These are phyloP conservation scores for Cotesia typhae DNA, from an alignment of 1,140 invertebrate species.

Conservation along the genomic window DNA sequence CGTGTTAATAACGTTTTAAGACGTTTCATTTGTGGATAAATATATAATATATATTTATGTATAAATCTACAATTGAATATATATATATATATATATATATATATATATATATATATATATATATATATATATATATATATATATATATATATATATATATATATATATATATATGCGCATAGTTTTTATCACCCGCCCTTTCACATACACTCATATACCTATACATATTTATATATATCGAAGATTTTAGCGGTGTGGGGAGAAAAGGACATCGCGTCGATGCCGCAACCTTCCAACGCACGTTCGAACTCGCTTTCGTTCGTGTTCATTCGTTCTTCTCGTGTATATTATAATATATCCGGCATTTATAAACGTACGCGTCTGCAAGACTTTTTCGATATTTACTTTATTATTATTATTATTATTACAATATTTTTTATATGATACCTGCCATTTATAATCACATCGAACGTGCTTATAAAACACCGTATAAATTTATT, in stretches of 20 bases:
- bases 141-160: not conserved
- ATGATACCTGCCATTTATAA: no score
- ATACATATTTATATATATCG: not conserved
- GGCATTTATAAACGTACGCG: slow-evolving; percentile 3
- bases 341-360: slow-evolving; percentile 14
- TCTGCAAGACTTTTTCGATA: slow-evolving; percentile 1
- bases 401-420: not conserved
- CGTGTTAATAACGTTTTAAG: not conserved
- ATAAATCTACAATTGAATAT: not conserved
- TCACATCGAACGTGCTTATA: no score
- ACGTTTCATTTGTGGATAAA: not conserved
- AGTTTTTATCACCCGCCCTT: not conserved
- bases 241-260: not conserved
- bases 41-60: not conserved
- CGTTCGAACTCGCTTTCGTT: slow-evolving; percentile 23
- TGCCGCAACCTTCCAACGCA: slow-evolving; percentile 16
- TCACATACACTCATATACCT: no score
- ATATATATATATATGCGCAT: not conserved
- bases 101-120: not conserved
- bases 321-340: slow-evolving; percentile 8
- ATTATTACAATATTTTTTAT: no score
- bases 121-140: not conserved
- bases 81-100: not conserved
- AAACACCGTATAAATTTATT: no score
- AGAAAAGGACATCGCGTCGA: not conserved